These are phyloP conservation scores for Sandelia bainsii DNA, from an alignment of 2,797 vertebrate genomes.

Conservation along the genomic window DNA sequence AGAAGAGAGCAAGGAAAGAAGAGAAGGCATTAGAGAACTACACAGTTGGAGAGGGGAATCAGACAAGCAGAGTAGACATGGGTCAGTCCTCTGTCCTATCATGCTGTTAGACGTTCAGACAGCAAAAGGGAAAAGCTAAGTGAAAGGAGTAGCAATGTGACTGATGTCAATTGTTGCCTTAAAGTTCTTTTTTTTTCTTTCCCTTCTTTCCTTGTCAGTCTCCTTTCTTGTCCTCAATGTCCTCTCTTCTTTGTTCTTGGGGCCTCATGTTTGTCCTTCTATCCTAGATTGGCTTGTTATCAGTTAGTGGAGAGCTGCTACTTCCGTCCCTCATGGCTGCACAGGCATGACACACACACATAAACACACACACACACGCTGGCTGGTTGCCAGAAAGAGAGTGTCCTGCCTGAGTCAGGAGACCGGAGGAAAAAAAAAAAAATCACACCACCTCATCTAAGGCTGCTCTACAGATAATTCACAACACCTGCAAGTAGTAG, in stretches of 20 bases:
- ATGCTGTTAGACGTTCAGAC: slow-evolving; percentile 37
- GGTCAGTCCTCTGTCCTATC: slow-evolving; percentile 55
- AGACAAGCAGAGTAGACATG: slow-evolving; percentile 58
- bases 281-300: slow-evolving; percentile 65
- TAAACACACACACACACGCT: slow-evolving; percentile 21
- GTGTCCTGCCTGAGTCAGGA: slow-evolving; percentile 32
- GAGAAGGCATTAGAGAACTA: slow-evolving; percentile 43
- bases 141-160: slow-evolving; percentile 14
- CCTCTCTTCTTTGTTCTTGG: slow-evolving; percentile 36
- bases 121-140: slow-evolving; percentile 25
- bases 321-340: slow-evolving; percentile 46
- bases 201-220: slow-evolving; percentile 15
- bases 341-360: slow-evolving; percentile 19
- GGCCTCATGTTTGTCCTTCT: slow-evolving; percentile 49
- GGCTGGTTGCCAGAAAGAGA: slow-evolving; percentile 38
- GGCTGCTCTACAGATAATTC: slow-evolving; percentile 61
- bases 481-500: slow-evolving; percentile 60
- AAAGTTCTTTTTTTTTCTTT: background rate
- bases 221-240: slow-evolving; percentile 29
- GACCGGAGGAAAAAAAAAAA: background rate
- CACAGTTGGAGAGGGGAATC: slow-evolving; percentile 50
- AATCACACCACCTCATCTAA: slow-evolving; percentile 44
- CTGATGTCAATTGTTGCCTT: slow-evolving; percentile 43
- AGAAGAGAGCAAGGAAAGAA: background rate
- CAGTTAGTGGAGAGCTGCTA: slow-evolving; percentile 53